Conservation (phyloP, 2,797 vertebrate species). For the Selene dorsalis region DNA sequence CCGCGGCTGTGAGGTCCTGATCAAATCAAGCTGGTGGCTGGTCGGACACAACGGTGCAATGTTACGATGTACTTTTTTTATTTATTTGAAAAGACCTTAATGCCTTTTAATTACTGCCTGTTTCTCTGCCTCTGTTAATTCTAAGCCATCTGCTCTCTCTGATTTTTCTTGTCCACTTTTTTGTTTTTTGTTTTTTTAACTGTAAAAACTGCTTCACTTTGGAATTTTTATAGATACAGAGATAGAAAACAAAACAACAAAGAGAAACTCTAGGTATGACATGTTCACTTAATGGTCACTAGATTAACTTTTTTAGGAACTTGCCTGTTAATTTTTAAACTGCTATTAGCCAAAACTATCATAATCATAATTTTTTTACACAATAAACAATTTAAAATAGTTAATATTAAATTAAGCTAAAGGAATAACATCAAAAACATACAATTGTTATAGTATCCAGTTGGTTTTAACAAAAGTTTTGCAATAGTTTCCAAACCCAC, state of each 20-base stretch:
- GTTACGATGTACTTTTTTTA: neutral
- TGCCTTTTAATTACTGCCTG: neutral
- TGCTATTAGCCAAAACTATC: neutral
- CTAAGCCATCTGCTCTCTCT: neutral
- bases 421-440: neutral
- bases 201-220: neutral
- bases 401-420: neutral
- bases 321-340: neutral
- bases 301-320: neutral
- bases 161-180: neutral
- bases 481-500: neutral
- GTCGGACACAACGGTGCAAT: neutral
- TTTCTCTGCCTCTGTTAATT: neutral
- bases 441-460: neutral
- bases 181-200: no score
- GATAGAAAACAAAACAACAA: neutral
- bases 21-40: conserved; percentile 50
- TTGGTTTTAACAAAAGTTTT: neutral
- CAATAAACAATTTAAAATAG: neutral
- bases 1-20: conserved; percentile 52
- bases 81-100: neutral
- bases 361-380: neutral
- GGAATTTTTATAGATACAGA: neutral
- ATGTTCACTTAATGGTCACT: neutral
- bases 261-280: neutral